Evolutionary conservation across 64 coral and sea anemone genomes (phyloP).

Genomic region (Trachythela sp.): DNA sequence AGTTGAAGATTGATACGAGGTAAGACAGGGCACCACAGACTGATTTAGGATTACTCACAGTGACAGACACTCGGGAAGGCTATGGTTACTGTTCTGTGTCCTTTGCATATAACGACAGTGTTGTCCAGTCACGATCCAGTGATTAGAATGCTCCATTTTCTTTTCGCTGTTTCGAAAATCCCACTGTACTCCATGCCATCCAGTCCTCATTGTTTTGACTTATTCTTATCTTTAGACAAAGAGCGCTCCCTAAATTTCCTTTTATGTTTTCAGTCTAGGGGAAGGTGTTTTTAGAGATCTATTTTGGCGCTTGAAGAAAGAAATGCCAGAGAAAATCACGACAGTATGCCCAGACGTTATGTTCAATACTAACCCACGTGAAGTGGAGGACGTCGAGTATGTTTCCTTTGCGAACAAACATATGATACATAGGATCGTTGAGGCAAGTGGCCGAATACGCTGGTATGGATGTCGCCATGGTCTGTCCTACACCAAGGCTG

Average conservation of each 20-base stretch:
- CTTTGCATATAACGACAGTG: no score
- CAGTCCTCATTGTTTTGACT: no score
- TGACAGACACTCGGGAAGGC: no score
- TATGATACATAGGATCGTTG: conserved; percentile 73
- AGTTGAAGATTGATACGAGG: conserved; percentile 41
- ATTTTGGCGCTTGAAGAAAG: background rate
- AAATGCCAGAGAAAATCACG: conserved; percentile 7
- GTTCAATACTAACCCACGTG: conserved; percentile 45
- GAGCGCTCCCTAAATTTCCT: no score
- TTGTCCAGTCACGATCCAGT: no score
- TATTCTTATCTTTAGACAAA: no score
- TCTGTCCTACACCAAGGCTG: no score
- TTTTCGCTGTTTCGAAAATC: no score
- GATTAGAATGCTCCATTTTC: no score
- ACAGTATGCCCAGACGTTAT: conserved; percentile 86
- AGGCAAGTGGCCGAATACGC: conserved; percentile 53
- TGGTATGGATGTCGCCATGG: conserved; percentile 34
- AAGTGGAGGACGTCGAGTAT: conserved; percentile 33
- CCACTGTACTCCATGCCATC: background rate
- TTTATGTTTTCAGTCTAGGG: no score
- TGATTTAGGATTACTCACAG: no score
- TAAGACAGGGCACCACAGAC: no score
- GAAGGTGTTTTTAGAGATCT: background rate
- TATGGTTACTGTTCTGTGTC: background rate
- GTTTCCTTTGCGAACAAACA: conserved; percentile 63